Evolutionary conservation across 2,888 invertebrate species (phyloP).

Genomic region (Charanyca ferruginea): DNA sequence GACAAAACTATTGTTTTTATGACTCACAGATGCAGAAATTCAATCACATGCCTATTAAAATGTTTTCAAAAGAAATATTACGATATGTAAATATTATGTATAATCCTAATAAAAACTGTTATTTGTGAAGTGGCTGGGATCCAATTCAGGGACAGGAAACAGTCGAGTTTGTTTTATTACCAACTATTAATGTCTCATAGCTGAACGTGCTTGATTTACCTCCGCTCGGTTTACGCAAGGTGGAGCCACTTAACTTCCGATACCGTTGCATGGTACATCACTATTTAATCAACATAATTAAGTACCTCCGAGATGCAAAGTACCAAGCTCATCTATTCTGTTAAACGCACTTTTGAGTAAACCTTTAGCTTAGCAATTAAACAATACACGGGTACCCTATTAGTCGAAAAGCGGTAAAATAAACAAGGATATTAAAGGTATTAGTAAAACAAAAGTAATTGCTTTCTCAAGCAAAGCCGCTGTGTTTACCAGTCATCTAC

Average conservation of each 20-base stretch:
- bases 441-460: conserved; percentile 55
- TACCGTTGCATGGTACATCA: conserved; percentile 66
- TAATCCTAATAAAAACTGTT: conserved; percentile 79
- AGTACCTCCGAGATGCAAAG: conserved; percentile 64
- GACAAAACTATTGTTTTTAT: too few species aligned
- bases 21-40: too few species aligned
- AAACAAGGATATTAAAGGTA: conserved; percentile 38
- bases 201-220: conserved; percentile 81
- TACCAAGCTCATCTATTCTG: conserved; percentile 65
- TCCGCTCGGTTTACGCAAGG: conserved; percentile 69
- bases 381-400: conserved; percentile 45
- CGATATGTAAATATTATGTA: conserved; percentile 69
- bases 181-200: conserved; percentile 82
- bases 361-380: conserved; percentile 40
- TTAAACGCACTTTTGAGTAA: conserved; percentile 44
- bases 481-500: conserved; percentile 56
- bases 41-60: too few species aligned
- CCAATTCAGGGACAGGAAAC: conserved; percentile 83
- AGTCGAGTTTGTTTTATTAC: conserved; percentile 84
- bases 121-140: conserved; percentile 71
- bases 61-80: conserved; percentile 60
- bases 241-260: conserved; percentile 68
- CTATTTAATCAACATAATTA: conserved; percentile 69
- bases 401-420: conserved; percentile 49
- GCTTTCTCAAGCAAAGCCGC: conserved; percentile 55